These are phyloP conservation scores for Kryphioiulus occultus DNA, from an alignment of 2,888 invertebrate genomes.

Conservation along the genomic window DNA sequence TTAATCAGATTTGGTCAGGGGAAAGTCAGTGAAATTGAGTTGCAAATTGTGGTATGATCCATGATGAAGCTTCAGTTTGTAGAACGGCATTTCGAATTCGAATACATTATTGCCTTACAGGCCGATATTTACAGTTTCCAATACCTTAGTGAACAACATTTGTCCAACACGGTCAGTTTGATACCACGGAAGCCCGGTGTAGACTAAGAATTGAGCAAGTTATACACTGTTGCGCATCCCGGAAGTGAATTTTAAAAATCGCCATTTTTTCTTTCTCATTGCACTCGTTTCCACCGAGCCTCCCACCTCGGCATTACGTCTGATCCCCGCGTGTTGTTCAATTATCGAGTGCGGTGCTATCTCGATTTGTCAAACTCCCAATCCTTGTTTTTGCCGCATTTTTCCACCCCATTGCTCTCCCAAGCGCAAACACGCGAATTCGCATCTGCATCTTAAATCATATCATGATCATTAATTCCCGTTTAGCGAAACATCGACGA, in stretches of 20 bases:
- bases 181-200: not conserved
- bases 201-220: not conserved
- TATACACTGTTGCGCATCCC: not conserved
- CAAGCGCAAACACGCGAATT: not conserved
- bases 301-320: not conserved
- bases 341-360: conserved; percentile 13
- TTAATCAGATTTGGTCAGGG: too few relatives aligned
- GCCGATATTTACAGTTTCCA: not conserved
- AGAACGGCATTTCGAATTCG: too few relatives aligned
- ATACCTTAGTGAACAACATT: not conserved
- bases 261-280: not conserved
- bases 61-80: too few relatives aligned
- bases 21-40: too few relatives aligned
- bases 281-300: not conserved
- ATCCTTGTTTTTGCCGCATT: not conserved
- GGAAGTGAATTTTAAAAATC: not conserved
- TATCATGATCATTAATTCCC: conserved; percentile 9
- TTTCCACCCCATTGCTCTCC: not conserved
- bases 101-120: too few relatives aligned
- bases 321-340: conserved; percentile 2
- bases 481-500: conserved; percentile 14
- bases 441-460: conserved; percentile 9
- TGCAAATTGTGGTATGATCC: too few relatives aligned
- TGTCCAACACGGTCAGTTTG: not conserved
- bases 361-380: not conserved